A percentile compares a stretch with the other conserved stretches of the same genome.
These are phyloP conservation scores for Gopherus evgoodei DNA, from an alignment of 2,113 vertebrate genomes.

Conservation along the genomic window DNA sequence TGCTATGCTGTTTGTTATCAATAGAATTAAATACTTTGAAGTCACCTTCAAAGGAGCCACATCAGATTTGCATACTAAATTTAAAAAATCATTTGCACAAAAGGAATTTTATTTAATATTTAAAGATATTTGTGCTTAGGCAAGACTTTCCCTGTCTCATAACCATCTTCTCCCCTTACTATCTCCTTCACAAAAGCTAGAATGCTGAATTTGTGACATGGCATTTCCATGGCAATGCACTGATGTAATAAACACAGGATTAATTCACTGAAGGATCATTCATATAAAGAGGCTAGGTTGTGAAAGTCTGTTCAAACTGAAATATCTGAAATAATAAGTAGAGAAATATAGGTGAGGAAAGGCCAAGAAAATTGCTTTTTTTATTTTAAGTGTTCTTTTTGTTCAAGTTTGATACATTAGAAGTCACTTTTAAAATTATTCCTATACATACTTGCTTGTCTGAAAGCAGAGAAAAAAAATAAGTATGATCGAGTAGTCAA, in stretches of 20 bases:
- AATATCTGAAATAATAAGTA: neutral
- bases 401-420: neutral
- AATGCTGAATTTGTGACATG: neutral
- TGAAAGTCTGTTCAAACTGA: neutral
- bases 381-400: neutral
- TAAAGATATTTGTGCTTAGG: neutral
- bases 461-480: neutral
- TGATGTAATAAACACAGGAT: neutral
- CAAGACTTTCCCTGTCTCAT: neutral
- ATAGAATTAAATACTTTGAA: neutral
- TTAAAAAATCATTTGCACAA: neutral
- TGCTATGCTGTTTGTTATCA: neutral
- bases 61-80: neutral
- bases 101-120: neutral
- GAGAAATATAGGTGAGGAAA: neutral
- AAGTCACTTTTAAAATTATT: neutral
- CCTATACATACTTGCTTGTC: neutral
- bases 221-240: neutral
- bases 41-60: neutral
- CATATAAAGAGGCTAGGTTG: neutral
- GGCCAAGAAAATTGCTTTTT: neutral
- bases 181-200: neutral
- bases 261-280: neutral
- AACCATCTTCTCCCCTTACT: neutral
- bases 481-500: neutral